Evolutionary conservation across 92 coral and sea anemone genomes (phyloP).

Genomic region (Virgularia gustaviana): DNA sequence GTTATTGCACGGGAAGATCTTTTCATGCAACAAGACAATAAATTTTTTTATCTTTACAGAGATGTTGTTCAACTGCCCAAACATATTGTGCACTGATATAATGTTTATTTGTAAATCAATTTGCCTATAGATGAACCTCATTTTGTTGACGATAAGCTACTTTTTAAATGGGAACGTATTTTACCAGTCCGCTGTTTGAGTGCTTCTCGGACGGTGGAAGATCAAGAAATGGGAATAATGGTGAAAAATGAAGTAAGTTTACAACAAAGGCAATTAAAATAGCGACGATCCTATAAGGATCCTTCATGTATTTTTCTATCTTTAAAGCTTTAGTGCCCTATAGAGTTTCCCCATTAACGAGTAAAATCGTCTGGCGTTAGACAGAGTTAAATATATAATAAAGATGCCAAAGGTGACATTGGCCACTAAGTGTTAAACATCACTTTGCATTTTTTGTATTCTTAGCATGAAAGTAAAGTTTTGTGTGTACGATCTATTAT

Average conservation of each 20-base stretch:
- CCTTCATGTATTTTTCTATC: background rate
- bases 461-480: too few species aligned
- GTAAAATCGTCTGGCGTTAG: too few species aligned
- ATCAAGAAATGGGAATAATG: background rate
- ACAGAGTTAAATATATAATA: too few species aligned
- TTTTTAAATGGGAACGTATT: conserved; percentile 34
- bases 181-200: conserved; percentile 10
- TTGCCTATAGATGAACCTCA: conserved; percentile 1
- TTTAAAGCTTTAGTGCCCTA: background rate
- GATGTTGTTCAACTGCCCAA: background rate
- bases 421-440: too few species aligned
- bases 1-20: too few species aligned
- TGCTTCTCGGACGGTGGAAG: background rate
- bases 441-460: too few species aligned
- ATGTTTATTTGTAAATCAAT: background rate
- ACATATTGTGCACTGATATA: background rate
- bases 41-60: background rate
- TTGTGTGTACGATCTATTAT: too few species aligned
- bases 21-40: too few species aligned
- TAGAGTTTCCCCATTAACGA: background rate
- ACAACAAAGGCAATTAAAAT: background rate
- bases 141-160: conserved; percentile 8
- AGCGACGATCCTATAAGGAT: background rate
- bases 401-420: too few species aligned
- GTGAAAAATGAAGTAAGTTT: background rate